phyloP scores from a whole-genome alignment of 2,113 vertebrate genomes.

The Otolemur garnettii region DNA sequence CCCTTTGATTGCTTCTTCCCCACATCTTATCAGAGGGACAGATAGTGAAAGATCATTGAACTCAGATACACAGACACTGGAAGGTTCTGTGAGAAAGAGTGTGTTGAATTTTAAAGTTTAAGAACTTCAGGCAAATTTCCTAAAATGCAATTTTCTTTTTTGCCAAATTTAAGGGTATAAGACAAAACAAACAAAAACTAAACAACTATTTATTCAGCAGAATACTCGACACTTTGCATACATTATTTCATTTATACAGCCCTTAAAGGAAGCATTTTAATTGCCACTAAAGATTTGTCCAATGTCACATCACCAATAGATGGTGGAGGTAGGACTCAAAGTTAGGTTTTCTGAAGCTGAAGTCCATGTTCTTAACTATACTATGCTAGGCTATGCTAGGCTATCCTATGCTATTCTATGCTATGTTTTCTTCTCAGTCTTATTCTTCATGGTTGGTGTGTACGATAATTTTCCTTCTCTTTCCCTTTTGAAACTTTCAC shows the following conservation, averaged over 20 bases:
- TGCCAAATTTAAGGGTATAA: not conserved
- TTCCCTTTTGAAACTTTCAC: not conserved
- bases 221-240: not conserved
- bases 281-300: not conserved
- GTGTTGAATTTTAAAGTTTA: slow-evolving; percentile 18
- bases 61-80: not conserved
- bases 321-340: not conserved
- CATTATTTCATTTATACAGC: not conserved
- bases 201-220: not conserved
- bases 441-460: not conserved
- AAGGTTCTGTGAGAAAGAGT: not conserved
- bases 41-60: not conserved
- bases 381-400: no score
- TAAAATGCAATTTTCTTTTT: slow-evolving; percentile 34
- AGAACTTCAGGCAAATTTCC: not conserved
- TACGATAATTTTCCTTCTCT: not conserved
- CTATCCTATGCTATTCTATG: not conserved
- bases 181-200: not conserved
- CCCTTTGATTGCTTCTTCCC: not conserved
- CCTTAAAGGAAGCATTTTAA: not conserved
- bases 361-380: not conserved
- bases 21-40: not conserved
- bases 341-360: not conserved
- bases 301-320: not conserved
- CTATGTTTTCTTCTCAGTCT: not conserved